Percentiles rank a stretch among this genome's conserved stretches.
phyloP scores from a whole-genome alignment of 2,888 invertebrate species.

The Mesorhabditis sp. region DNA sequence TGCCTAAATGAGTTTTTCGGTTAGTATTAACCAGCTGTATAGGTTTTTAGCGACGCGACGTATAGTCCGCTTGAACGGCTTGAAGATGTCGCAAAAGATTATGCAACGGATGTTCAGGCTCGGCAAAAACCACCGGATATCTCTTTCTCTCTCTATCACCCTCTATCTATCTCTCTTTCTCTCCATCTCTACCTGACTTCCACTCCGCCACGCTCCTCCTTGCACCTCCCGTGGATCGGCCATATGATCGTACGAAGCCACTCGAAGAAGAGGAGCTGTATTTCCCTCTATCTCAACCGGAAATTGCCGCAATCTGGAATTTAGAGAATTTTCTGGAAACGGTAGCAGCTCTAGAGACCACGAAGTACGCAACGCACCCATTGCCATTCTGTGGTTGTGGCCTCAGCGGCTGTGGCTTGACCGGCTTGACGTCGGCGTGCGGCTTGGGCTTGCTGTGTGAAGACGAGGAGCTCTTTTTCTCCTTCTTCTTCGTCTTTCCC shows the following conservation, averaged over 20 bases:
- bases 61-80: too few relatives aligned
- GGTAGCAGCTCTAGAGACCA: too few relatives aligned
- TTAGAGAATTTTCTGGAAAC: neutral
- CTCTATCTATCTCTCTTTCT: neutral
- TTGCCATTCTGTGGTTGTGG: slow-evolving; percentile 42
- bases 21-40: too few relatives aligned
- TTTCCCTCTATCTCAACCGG: slow-evolving; percentile 16
- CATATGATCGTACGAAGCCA: slow-evolving; percentile 24
- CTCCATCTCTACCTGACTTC: slow-evolving; percentile 33
- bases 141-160: neutral
- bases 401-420: slow-evolving; percentile 39
- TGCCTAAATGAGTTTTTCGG: too few relatives aligned
- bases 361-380: slow-evolving; percentile 5
- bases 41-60: too few relatives aligned
- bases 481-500: slow-evolving; percentile 24
- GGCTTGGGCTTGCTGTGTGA: slow-evolving; percentile 9
- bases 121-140: too few relatives aligned
- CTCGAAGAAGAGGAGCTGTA: slow-evolving; percentile 13
- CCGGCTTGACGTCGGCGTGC: slow-evolving; percentile 18
- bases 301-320: slow-evolving; percentile 19
- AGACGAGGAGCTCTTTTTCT: slow-evolving; percentile 11
- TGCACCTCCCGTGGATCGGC: slow-evolving; percentile 14
- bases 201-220: slow-evolving; percentile 22
- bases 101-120: too few relatives aligned
- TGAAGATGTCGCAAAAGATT: too few relatives aligned